Percentiles rank a stretch among this genome's conserved stretches.
phyloP scores from a whole-genome alignment of 2,797 vertebrate genomes.

The Varecia variegata region DNA sequence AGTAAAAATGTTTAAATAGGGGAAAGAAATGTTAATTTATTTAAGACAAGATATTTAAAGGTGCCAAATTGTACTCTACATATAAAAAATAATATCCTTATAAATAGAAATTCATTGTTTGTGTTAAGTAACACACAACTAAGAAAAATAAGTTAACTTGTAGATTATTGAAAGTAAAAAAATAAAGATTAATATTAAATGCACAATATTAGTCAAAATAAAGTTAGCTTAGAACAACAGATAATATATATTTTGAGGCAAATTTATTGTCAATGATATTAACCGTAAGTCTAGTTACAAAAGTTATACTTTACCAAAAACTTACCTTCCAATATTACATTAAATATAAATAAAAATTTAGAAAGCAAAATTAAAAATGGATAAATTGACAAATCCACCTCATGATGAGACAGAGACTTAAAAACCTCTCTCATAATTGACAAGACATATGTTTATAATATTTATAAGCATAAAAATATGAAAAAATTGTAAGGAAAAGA shows the following conservation, averaged over 20 bases:
- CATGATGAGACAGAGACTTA: neutral
- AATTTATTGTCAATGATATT: neutral
- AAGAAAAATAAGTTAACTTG: neutral
- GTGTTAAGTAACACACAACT: neutral
- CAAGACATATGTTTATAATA: neutral
- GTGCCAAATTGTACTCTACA: neutral
- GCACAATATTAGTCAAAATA: neutral
- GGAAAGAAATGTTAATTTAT: neutral
- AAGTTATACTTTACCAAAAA: neutral
- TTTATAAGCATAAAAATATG: neutral
- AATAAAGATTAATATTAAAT: neutral
- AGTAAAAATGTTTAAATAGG: neutral
- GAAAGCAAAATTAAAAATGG: neutral
- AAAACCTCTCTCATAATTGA: neutral
- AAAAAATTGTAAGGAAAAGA: neutral
- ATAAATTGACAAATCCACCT: neutral
- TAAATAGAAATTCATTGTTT: neutral
- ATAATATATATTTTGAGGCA: neutral
- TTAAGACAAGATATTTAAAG: neutral
- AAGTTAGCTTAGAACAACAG: neutral
- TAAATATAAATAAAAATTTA: neutral
- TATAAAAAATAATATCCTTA: neutral
- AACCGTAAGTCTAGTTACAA: neutral
- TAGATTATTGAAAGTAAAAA: neutral
- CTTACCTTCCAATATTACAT: neutral